Evolutionary conservation across 1,140 invertebrate genomes (phyloP).

Genomic region (Aethina tumida): DNA sequence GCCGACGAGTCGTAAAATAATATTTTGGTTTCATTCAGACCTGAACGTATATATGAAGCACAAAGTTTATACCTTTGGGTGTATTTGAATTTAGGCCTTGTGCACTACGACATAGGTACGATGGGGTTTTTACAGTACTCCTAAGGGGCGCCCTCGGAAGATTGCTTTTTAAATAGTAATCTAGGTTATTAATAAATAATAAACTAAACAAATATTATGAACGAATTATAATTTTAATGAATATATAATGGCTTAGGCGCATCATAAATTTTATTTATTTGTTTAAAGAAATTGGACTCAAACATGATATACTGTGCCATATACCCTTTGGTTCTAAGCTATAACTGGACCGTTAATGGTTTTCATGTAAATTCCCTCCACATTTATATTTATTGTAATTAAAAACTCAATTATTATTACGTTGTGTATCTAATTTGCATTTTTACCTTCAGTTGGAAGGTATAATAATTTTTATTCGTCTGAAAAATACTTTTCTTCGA

Average conservation of each 20-base stretch:
- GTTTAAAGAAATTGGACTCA: constrained; percentile 23
- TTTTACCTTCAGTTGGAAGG: too few species aligned
- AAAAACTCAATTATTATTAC: too few species aligned
- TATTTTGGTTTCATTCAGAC: constrained; percentile 11
- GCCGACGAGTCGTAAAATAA: constrained; percentile 22
- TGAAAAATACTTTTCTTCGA: too few species aligned
- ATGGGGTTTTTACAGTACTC: background rate
- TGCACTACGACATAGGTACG: background rate
- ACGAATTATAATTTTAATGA: constrained; percentile 33
- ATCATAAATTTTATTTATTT: constrained; percentile 30
- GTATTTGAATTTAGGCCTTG: background rate
- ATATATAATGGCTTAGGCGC: constrained; percentile 26
- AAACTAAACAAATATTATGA: constrained; percentile 33
- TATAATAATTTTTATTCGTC: too few species aligned
- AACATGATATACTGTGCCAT: constrained; percentile 21
- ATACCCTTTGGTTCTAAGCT: constrained; percentile 7
- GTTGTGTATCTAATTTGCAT: too few species aligned
- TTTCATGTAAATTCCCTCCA: too few species aligned
- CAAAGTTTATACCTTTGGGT: constrained; percentile 10
- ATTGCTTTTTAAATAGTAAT: constrained; percentile 28
- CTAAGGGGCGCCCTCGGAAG: constrained; percentile 9
- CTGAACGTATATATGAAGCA: constrained; percentile 3
- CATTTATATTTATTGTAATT: too few species aligned
- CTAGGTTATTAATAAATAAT: constrained; percentile 30
- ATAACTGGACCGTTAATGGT: too few species aligned